Base-by-base conservation (phyloP, 2,113 vertebrate species). In the Chaetura pelagica region DNA sequence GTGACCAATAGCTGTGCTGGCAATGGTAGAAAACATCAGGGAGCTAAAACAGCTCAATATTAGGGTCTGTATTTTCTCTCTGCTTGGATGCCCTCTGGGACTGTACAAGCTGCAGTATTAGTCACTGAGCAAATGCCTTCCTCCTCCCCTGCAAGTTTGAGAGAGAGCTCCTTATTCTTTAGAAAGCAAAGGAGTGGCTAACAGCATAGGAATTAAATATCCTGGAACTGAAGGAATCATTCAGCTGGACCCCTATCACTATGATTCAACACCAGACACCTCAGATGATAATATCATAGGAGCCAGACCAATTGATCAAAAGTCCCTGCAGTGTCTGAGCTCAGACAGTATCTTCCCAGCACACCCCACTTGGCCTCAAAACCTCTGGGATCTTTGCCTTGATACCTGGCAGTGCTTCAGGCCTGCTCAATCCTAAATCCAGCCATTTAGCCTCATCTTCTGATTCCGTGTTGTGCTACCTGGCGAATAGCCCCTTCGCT, bases 221-320 rank as follows among this genome's bases (percentile, higher is more conserved):
- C 61, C 62, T 90, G 67, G 44, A 48, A 72, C 76, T 1, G 12
- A 82, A 90, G 66, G 49, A 84, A 72, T 93, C 54, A 89, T 92
- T 93, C 73, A 78, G 89, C 76, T 89, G 69, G 58, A 81, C 44
- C 58, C 9, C 27, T 92, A 75, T 89, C 80, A 38, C 88, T 68
- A 71, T 67, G 80, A 94, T 93, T 95, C 95, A 92, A 75, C 23
- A 4, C 69, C 89, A 87, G 76, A 84, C 91, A 67, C 64, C 40
- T 95, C 80, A 84, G 83, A 94, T 84, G 73, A 93, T 94, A 93
- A 57, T 75, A 96, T 92, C 89, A 52, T 38, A 68, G 84, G 64
- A 95, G 91, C 80, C 89, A 94, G 80, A 34, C 86, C 73, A 75
- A 93, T 71, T 92, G 84, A 94, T 93, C 91, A 93, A 81, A 93